These are phyloP conservation scores for Leptinotarsa juncta DNA, from an alignment of 2,888 invertebrate genomes.

Conservation along the genomic window DNA sequence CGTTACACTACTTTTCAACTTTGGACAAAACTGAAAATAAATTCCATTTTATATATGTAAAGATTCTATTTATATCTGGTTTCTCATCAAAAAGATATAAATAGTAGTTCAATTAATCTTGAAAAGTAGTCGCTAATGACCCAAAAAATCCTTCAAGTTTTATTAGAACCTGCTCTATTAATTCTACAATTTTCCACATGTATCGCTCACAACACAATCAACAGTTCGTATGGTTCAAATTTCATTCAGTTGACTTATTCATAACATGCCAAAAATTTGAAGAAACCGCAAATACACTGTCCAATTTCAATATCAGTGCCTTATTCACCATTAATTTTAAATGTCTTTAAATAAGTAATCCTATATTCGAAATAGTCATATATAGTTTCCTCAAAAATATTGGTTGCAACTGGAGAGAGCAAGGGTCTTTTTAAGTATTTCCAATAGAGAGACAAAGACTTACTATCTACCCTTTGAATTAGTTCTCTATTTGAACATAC, in stretches of 20 bases:
- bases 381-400: slow-evolving; percentile 10
- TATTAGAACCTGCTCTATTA: neutral
- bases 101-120: neutral
- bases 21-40: neutral
- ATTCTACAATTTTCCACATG: neutral
- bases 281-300: slow-evolving; percentile 1
- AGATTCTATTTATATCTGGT: neutral
- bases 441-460: neutral
- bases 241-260: neutral
- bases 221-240: neutral
- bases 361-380: slow-evolving; percentile 3
- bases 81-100: neutral
- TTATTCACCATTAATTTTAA: neutral
- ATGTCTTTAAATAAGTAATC: slow-evolving; percentile 7
- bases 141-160: neutral
- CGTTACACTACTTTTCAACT: too few relatives aligned
- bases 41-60: too few relatives aligned
- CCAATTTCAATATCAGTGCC: slow-evolving; percentile 14
- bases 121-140: neutral
- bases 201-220: neutral
- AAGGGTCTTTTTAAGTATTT: neutral
- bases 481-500: too few relatives aligned
- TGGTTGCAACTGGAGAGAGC: neutral
- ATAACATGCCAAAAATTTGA: neutral
- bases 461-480: neutral